These are phyloP conservation scores for Gorsachius goisagi DNA, from an alignment of 2,113 vertebrate genomes.

Conservation along the genomic window DNA sequence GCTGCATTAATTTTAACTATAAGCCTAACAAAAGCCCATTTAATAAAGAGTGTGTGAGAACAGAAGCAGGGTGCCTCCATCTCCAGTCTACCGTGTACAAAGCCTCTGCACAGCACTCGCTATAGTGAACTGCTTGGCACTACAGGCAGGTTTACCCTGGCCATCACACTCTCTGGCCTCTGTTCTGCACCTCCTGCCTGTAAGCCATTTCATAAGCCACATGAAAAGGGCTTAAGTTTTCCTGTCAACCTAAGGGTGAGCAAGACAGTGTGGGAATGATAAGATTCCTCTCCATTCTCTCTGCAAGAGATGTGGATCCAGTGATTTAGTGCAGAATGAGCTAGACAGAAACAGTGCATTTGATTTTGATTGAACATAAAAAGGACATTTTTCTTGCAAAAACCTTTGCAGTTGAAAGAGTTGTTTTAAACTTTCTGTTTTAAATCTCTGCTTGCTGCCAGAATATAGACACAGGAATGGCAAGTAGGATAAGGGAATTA, in stretches of 20 bases:
- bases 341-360: neutral
- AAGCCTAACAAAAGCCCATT: neutral
- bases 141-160: neutral
- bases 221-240: neutral
- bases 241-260: neutral
- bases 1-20: constrained; percentile 22
- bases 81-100: neutral
- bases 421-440: neutral
- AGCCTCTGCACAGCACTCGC: neutral
- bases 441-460: neutral
- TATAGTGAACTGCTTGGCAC: neutral
- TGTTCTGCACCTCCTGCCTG: neutral
- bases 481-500: neutral
- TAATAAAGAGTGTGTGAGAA: constrained; percentile 18
- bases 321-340: neutral
- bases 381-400: neutral
- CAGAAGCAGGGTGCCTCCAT: constrained; percentile 2
- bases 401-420: neutral
- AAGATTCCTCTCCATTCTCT: neutral
- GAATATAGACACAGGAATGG: neutral
- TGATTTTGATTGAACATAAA: neutral
- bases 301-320: neutral
- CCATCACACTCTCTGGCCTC: neutral
- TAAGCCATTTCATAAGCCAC: neutral
- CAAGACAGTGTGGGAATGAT: neutral